Conservation (phyloP, 2,113 vertebrate genomes). For the Gracilinanus agilis region DNA sequence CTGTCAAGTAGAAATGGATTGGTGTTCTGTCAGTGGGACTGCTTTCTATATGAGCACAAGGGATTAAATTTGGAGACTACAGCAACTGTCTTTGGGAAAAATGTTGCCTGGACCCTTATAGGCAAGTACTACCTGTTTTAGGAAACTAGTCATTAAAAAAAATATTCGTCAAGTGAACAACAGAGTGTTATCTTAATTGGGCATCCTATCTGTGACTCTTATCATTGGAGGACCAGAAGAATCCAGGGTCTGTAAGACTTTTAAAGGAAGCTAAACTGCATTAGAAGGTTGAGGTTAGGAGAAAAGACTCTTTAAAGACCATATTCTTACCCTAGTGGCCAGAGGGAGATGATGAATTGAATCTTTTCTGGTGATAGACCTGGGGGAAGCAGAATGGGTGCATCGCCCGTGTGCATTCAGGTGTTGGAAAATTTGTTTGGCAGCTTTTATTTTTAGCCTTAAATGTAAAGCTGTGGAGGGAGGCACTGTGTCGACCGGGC, state of each 20-base stretch:
- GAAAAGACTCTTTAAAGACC: neutral
- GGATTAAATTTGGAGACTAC: neutral
- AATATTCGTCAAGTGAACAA: neutral
- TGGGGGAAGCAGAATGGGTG: neutral
- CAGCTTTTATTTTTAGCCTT: constrained; percentile 33
- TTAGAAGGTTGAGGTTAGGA: neutral
- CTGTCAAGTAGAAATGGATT: neutral
- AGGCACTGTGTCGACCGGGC: rapidly evolving
- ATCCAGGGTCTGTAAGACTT: neutral
- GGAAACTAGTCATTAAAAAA: neutral
- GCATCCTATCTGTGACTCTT: neutral
- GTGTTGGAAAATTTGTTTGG: rapidly evolving
- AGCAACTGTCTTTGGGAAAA: neutral
- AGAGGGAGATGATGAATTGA: neutral
- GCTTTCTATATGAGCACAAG: rapidly evolving
- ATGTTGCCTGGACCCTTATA: neutral
- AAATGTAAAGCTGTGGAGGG: neutral
- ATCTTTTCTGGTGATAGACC: neutral
- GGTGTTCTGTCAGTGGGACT: neutral
- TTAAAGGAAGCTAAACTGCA: neutral
- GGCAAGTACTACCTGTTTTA: neutral
- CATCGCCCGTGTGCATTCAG: neutral
- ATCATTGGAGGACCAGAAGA: neutral
- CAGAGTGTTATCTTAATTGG: neutral
- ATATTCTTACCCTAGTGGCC: neutral